Evolutionary conservation across 1,140 invertebrate species (phyloP).

Genomic region (Diprion similis): DNA sequence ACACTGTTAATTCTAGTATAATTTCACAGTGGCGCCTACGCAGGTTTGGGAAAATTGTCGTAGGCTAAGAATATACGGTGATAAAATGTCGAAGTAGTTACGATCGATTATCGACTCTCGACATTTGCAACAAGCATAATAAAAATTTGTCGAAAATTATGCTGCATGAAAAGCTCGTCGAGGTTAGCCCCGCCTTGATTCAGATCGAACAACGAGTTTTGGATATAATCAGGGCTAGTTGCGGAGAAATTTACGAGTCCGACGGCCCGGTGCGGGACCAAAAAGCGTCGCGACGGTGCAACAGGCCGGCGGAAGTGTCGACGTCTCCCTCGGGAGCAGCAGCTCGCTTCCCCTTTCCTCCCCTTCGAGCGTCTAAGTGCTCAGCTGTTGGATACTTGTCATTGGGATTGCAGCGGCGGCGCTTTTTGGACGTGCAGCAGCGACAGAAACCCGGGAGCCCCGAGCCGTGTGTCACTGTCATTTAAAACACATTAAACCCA

Average conservation of each 20-base stretch:
- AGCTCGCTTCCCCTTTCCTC: neutral
- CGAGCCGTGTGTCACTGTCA: conserved; percentile 13
- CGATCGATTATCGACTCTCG: no score
- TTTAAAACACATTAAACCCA: conserved; percentile 17
- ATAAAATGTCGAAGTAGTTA: no score
- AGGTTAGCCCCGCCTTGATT: neutral
- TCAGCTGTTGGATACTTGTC: conserved; percentile 55
- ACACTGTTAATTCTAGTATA: no score
- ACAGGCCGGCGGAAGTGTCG: conserved; percentile 41
- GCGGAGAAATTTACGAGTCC: neutral
- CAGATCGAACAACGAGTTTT: neutral
- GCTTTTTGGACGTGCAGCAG: neutral
- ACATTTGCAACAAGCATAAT: no score
- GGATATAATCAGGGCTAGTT: neutral
- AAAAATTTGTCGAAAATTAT: no score
- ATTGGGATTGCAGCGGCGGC: conserved; percentile 19
- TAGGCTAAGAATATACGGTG: no score
- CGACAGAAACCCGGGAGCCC: neutral
- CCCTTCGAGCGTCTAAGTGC: conserved; percentile 36
- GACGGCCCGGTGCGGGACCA: neutral
- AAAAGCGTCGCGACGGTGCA: neutral
- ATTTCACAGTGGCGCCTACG: no score
- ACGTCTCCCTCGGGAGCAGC: conserved; percentile 40
- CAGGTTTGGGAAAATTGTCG: no score
- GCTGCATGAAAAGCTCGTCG: no score